Evolutionary conservation across 2,113 vertebrate genomes (phyloP), one percentile per base, ranked within the genome.

Genomic region (Puma concolor): DNA sequence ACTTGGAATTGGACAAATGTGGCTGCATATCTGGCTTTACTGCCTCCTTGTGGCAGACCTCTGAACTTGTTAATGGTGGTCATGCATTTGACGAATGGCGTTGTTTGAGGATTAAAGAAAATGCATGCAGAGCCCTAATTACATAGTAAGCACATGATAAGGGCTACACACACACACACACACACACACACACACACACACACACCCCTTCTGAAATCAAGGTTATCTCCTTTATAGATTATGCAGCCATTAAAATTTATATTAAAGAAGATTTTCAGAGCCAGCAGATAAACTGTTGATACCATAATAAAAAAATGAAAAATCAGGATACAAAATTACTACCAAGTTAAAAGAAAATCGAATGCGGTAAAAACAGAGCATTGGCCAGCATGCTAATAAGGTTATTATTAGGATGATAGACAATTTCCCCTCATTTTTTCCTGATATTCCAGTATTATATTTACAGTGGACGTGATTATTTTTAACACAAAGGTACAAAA

Each of bases 301-400:
- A 86, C 31, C 50, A 83, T 79, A 83, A 77, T 2, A 66, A 16
- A 85, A 93, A 93, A 92, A 38, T 76, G 19, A 54, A 77, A 95
- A 97, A 92, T 86, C 50, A 77, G 44, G 27, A 72, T 83, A 85
- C 71, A 57, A 90, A 83, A 83, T 85, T 57, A 86, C 41, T 57
- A 17, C 16, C 60, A 52, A 60, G 6, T 69, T 44, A 25, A 81
- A 94, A 82, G 50, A 83, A 86, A 76, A 31, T 76, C 3, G 29
- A 82, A 29, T 29, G 5, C 69, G 77, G 38, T 81, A 4, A 72
- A 88, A 36, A 38, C 57, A 41, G 44, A 48, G 2, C 13, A 36
- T 23, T 21, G 50, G 71, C 14, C 48, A 52, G 54, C 16, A 80
- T 66, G 36, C 64, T n/a, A 71, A 27, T 50, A 86, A 66, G 52